Conservation (phyloP, 1,140 invertebrate genomes). For the Cotesia typhae region DNA sequence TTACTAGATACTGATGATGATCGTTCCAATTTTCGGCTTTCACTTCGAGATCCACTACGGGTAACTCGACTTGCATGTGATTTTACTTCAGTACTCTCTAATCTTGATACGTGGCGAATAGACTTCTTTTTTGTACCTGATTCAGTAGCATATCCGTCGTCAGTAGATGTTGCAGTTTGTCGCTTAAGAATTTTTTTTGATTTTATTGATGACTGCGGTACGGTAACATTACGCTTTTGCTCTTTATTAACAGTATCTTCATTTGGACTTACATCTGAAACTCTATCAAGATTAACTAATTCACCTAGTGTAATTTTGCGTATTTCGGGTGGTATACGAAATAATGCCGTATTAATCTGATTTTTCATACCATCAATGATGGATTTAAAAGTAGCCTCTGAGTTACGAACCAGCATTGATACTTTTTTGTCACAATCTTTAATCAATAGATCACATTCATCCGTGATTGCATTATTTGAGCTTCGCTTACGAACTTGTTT, state of each 20-base stretch:
- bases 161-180: conserved; percentile 33
- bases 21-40: conserved; percentile 3
- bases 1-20: conserved; percentile 34
- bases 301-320: conserved; percentile 48
- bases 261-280: conserved; percentile 35
- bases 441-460: conserved; percentile 45
- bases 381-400: conserved; percentile 45
- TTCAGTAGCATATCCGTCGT: conserved; percentile 43
- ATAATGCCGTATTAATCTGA: conserved; percentile 27
- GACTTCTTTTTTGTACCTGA: conserved; percentile 12
- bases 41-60: conserved; percentile 4
- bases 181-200: conserved; percentile 28
- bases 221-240: not conserved
- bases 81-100: too few species aligned
- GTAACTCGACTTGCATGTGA: conserved; percentile 33
- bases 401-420: conserved; percentile 40
- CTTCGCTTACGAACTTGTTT: conserved; percentile 44
- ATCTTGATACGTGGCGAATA: too few species aligned
- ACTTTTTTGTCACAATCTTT: conserved; percentile 52
- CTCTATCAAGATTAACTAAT: conserved; percentile 35
- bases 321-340: conserved; percentile 48
- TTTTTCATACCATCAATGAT: conserved; percentile 34
- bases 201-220: conserved; percentile 28
- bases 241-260: conserved; percentile 37
- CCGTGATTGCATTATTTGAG: conserved; percentile 5